Conservation (phyloP, 2,113 vertebrate genomes). For the Oreochromis tanganicae region DNA sequence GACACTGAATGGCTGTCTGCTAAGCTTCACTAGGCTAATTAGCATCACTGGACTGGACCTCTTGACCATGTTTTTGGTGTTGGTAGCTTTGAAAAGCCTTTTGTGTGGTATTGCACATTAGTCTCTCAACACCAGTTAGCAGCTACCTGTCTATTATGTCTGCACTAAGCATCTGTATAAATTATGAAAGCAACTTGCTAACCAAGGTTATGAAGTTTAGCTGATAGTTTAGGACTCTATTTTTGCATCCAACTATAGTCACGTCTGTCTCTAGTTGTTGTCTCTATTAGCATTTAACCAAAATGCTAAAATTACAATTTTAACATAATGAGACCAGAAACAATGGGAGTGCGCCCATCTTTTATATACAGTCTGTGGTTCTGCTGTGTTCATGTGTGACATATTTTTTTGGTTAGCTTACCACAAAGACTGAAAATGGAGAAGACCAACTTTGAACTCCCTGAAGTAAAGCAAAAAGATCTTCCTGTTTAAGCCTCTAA, state of each 20-base stretch:
- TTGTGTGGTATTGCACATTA: background rate
- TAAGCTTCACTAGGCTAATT: background rate
- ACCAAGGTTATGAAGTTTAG: background rate
- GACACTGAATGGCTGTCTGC: background rate
- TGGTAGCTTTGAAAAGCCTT: background rate
- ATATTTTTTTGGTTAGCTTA: background rate
- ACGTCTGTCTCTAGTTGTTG: background rate
- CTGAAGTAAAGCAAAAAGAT: background rate
- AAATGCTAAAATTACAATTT: background rate
- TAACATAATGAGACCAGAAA: background rate
- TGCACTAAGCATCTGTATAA: background rate
- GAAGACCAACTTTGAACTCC: background rate
- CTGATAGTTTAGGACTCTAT: background rate
- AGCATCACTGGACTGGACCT: background rate
- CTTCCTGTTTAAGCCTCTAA: background rate
- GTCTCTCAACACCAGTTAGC: background rate
- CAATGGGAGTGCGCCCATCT: background rate
- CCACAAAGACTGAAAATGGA: background rate
- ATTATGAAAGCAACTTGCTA: background rate
- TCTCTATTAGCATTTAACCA: background rate
- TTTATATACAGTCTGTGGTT: background rate
- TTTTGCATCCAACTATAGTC: background rate
- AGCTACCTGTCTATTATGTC: background rate
- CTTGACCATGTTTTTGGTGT: background rate
- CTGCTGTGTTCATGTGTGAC: background rate